Base-by-base conservation (phyloP, 2,797 vertebrate genomes). In the Limosa lapponica region DNA sequence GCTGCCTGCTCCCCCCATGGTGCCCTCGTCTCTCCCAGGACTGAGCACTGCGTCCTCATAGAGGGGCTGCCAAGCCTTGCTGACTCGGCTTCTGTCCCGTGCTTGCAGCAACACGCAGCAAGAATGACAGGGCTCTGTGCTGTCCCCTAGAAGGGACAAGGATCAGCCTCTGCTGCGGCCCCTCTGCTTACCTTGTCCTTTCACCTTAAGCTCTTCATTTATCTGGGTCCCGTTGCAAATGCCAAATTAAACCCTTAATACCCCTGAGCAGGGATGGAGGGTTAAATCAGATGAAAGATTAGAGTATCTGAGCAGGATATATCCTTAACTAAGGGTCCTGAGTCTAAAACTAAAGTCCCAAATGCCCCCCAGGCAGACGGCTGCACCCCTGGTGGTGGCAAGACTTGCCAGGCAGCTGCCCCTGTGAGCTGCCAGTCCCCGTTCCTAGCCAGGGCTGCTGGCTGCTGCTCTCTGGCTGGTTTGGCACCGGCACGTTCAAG, bases 241-340 rank as follows among this genome's bases (percentile, higher is more conserved):
- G 49, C 61, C 1, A 0, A 87, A 51, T 57, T 79, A 91, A 91
- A 91, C 25, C 17, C 44, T 85, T 82, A 95, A 85, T 73, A 52
- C 28, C 7, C 20, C 49, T 64, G 23, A 95, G 67, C 43, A 88
- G 49, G 59, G 69, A 49, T 85, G 49, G 61, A 85, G 23, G 23
- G 62, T 72, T 92, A 87, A 87, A 90, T 90, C 78, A 92, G 54
- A 93, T 58, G 80, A 75, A 92, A 93, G 77, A 72, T 82, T 64
- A 66, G 43, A 55, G 58, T 51, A 75, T 77, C 49, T 84, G 64
- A 85, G 81, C n/a, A 65, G 58, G 54, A 90, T 67, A 61, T 64
- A 52, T 78, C 52, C 54, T 75, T 84, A 82, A 82, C 34, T 84
- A 70, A 51, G 54, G 70, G 73, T 84, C 34, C 41, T 10, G 27